These are phyloP conservation scores for Dromococcyx pavoninus DNA, from an alignment of 2,797 vertebrate species.

Conservation along the genomic window DNA sequence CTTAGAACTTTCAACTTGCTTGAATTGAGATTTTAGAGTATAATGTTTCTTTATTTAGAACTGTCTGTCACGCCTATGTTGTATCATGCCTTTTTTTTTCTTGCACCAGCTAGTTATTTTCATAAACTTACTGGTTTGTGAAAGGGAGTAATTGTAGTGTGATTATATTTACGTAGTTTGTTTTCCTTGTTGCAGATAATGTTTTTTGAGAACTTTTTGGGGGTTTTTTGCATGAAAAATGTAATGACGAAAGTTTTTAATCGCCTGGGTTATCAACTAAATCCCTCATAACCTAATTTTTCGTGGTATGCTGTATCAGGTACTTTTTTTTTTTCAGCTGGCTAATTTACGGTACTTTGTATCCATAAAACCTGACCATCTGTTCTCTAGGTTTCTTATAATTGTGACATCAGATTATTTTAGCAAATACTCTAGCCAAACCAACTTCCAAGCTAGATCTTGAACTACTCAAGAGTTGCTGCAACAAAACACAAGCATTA, in stretches of 20 bases:
- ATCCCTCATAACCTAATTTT: conserved; percentile 55
- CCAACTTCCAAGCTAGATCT: not conserved
- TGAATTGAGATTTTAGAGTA: not conserved
- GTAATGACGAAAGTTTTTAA: conserved; percentile 46
- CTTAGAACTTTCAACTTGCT: not conserved
- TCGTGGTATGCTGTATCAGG: conserved; percentile 36
- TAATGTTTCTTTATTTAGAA: not conserved
- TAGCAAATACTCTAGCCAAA: not conserved
- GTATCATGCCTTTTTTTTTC: not conserved
- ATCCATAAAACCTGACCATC: conserved; percentile 34
- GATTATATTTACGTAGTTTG: not conserved
- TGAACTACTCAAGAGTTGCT: not conserved
- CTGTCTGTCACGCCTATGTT: not conserved
- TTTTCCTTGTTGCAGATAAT: not conserved
- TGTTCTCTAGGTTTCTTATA: conserved; percentile 11
- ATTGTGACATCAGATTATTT: not conserved
- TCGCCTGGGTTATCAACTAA: conserved; percentile 32
- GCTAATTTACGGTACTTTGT: conserved; percentile 22
- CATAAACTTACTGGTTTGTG: not conserved
- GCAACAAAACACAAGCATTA: not conserved
- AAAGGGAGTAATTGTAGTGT: not conserved
- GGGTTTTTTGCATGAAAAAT: conserved; percentile 5
- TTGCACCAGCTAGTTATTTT: not conserved
- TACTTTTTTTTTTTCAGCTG: conserved; percentile 1
- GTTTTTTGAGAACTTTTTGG: not conserved